phyloP scores from a whole-genome alignment of 2,888 invertebrate genomes.

The Amphipoea lucens region DNA sequence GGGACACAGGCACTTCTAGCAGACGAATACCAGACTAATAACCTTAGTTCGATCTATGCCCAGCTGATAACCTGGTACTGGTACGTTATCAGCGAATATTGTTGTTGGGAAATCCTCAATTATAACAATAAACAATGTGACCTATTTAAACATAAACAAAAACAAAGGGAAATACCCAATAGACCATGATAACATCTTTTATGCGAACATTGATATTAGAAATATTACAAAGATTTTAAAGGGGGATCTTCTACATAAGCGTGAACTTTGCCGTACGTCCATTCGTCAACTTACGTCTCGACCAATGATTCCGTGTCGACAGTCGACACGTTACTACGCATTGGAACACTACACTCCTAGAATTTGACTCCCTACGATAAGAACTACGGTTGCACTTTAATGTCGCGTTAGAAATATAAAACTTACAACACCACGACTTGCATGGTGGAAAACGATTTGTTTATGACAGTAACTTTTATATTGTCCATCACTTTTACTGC shows the following conservation, averaged over 20 bases:
- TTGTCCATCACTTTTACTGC: background rate
- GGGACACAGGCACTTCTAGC: background rate
- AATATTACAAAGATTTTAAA: background rate
- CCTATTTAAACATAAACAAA: background rate
- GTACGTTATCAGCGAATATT: background rate
- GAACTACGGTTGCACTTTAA: constrained; percentile 19
- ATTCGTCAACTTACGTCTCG: background rate
- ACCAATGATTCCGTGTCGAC: constrained; percentile 36
- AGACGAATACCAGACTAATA: background rate
- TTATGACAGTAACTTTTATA: background rate
- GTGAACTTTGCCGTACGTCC: background rate
- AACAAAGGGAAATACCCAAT: background rate
- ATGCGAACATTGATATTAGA: background rate
- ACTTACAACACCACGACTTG: constrained; percentile 32
- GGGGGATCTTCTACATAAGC: background rate
- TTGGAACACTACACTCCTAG: constrained; percentile 53
- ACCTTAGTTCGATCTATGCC: background rate
- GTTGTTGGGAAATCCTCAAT: background rate
- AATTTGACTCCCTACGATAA: constrained; percentile 54
- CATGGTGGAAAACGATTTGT: background rate
- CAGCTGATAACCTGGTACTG: background rate
- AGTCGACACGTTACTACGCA: constrained; percentile 31
- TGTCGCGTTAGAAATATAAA: constrained; percentile 37
- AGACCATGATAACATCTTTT: background rate
- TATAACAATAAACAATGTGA: background rate